Evolutionary conservation across 1,140 invertebrate genomes (phyloP), one percentile per base, ranked within the genome.

Genomic region (Danaus plexippus): DNA sequence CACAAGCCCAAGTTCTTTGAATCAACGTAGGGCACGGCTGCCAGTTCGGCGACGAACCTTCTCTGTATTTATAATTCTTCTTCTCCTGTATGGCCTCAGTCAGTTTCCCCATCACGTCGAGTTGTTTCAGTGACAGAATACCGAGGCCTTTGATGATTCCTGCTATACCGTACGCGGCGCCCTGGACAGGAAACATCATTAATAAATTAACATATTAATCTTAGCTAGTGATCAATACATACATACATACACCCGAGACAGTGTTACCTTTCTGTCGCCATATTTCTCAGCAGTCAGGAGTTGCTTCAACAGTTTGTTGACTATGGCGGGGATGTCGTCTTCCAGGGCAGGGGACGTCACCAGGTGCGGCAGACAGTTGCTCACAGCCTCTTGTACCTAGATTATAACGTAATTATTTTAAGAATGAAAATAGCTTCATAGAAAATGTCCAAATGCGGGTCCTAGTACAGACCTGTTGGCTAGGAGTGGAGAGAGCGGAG

Each of bases 1-100:
- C 47, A 11, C 7, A 6, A 32, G 22, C 7, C 4, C 0, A 32
- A 32, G 22, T 32, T 0, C 2, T 32, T 32, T 32, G 22, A 6
- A 32, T 4, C 22, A n/a, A n/a, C n/a, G n/a, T n/a, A n/a, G n/a
- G n/a, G n/a, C n/a, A n/a, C n/a, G n/a, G n/a, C n/a, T n/a, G 15
- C 3, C 15, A 15, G 15, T 15, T 15, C 1, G 3, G 15, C 2
- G 5, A 32, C 2, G 22, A 32, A 92, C 92, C 97, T 91, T 99
- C 97, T 67, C 97, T 87, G 62, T 95, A 94, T 68, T 94, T 92
- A 63, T 95, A 96, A 77, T 98, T 98, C 76, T 98, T 98, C 75
- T 99, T 99, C 80, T 99, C 95, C 80, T 98, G 96, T 70, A 99
- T 97, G 57, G 96, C 97, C 51, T 94, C 93, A 0, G 96, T 98